Conservation (phyloP, 1,140 invertebrate species). For the Calephelis virginiensis region DNA sequence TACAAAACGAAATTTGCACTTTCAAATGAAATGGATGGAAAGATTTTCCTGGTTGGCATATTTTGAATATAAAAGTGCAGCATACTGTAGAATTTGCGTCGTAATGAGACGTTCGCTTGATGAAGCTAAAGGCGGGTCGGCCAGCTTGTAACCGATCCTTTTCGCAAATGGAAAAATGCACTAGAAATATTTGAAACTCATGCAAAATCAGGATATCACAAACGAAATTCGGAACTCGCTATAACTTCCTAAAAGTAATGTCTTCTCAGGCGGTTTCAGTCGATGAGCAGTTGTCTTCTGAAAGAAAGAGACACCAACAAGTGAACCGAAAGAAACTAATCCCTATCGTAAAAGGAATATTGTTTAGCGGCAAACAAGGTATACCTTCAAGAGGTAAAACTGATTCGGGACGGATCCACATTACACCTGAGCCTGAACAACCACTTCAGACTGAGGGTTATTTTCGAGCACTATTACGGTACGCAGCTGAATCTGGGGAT, state of each 20-base stretch:
- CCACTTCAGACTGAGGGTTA: too few species aligned
- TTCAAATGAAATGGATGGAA: not conserved
- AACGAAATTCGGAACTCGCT: not conserved
- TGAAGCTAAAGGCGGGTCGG: not conserved
- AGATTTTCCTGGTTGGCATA: not conserved
- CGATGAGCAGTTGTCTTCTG: not conserved
- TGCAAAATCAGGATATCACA: slow-evolving; percentile 2
- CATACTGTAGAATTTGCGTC: slow-evolving; percentile 1
- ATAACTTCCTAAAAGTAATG: slow-evolving; percentile 3
- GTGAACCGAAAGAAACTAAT: too few species aligned
- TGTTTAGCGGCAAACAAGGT: too few species aligned
- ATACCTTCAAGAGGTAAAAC: too few species aligned
- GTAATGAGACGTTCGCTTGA: not conserved
- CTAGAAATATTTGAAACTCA: not conserved
- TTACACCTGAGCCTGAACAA: too few species aligned
- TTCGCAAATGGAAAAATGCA: not conserved
- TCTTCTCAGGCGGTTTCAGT: not conserved
- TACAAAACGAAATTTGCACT: slow-evolving; percentile 6
- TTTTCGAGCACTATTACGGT: too few species aligned
- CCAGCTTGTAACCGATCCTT: not conserved
- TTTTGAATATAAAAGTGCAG: not conserved
- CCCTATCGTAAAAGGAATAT: too few species aligned
- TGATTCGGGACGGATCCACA: too few species aligned
- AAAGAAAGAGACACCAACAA: too few species aligned
- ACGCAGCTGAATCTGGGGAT: too few species aligned